Conservation (phyloP, 2,888 invertebrate genomes). For the Caenorhabditis wallacei region DNA sequence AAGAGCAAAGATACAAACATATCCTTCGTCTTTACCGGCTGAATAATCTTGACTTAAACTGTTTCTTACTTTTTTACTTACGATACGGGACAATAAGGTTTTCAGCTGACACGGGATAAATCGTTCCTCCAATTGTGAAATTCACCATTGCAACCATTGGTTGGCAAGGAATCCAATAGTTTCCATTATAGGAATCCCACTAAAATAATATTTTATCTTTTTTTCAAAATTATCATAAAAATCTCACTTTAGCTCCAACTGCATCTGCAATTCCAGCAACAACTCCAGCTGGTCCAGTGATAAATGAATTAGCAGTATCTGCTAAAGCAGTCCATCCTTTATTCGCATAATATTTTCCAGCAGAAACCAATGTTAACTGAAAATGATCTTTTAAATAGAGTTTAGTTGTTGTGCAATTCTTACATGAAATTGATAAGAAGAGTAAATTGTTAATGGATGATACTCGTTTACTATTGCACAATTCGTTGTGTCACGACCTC, state of each 20-base stretch:
- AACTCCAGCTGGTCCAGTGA: constrained; percentile 57
- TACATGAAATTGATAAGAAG: constrained; percentile 35
- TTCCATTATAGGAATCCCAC: constrained; percentile 49
- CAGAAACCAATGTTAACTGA: constrained; percentile 22
- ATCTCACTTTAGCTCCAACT: constrained; percentile 47
- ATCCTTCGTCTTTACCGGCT: constrained; percentile 15
- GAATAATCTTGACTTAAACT: not conserved
- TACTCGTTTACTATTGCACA: constrained; percentile 26
- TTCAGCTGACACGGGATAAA: constrained; percentile 39
- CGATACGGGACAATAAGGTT: constrained; percentile 43
- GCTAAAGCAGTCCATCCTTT: constrained; percentile 30
- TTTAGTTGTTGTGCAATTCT: not conserved
- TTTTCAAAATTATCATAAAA: not conserved
- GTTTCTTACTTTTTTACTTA: not conserved
- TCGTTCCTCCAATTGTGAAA: constrained; percentile 62
- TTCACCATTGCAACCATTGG: constrained; percentile 55
- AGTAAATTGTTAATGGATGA: constrained; percentile 27
- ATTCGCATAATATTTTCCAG: constrained; percentile 17
- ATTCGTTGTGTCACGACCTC: constrained; percentile 14
- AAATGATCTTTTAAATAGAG: not conserved
- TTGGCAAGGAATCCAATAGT: constrained; percentile 60
- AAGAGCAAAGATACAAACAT: constrained; percentile 7
- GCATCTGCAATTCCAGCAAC: constrained; percentile 49
- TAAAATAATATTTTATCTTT: constrained; percentile 3
- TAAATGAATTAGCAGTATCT: constrained; percentile 49